Evolutionary conservation across 1,140 invertebrate genomes (phyloP), one percentile per base, ranked within the genome.

Genomic region (Nautilus pompilius): DNA sequence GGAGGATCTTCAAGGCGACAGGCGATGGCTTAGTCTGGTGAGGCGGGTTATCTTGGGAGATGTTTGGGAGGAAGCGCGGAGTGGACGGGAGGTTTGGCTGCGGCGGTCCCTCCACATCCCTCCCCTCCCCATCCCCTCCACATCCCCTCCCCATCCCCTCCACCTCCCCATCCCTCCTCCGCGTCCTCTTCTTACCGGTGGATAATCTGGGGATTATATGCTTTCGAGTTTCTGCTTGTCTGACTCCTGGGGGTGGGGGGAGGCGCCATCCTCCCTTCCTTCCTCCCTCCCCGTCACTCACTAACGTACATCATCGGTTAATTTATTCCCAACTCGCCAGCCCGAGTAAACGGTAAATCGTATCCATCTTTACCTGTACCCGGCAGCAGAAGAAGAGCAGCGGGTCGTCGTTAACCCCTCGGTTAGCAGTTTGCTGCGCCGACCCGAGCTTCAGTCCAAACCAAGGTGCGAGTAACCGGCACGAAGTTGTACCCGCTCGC

Each of bases 1-100:
- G 65, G 83, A 85, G 76, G 89, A 90, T 81, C 76, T 83, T 57
- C 86, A 87, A 64, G 88, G 87, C 49, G 88, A 90, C 77, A 87
- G 85, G 67, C 77, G 88, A 67, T 90, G 88, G 88, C 86, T 88
- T 76, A 88, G 87, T 75, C 85, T 88, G 83, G 79, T 80, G 63
- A 46, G 36, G n/a, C 24, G 24, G 24, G 3, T 46, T 13, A 5
- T 46, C n/a, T n/a, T n/a, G n/a, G n/a, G n/a, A n/a, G n/a, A n/a
- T n/a, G n/a, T n/a, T n/a, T 17, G 28, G 10, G 22, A 54, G 24
- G 36, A 29, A 1, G n/a, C 20, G 20, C 22, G 1, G 20, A 13
- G 1, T 26, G n/a, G 13, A 24, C 22, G 17, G 20, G n/a, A 22
- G 20, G 10, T 17, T 26, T 60, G n/a, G 15, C 13, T n/a, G n/a